Base-by-base conservation (phyloP, 2,888 invertebrate species). In the Pherbina coryleti region DNA sequence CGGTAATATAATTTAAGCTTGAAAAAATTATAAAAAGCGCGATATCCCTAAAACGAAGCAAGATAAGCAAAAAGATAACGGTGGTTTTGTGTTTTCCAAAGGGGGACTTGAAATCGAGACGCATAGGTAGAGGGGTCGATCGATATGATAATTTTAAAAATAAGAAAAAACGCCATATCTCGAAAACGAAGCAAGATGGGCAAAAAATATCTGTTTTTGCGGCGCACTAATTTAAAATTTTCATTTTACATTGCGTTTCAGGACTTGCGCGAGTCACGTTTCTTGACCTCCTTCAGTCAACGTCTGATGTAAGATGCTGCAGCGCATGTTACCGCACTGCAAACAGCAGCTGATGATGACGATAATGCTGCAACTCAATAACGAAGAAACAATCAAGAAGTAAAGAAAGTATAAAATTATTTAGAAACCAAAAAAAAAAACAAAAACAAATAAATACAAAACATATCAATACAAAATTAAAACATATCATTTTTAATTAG, bases 221-320 rank as follows among this genome's bases (percentile, higher is more conserved):
- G 31, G 31, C 5, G 31, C 37, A 7, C 37, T 37, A n/a, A n/a
- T n/a, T n/a, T n/a, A n/a, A n/a, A n/a, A n/a, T n/a, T n/a, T n/a
- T 11, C 28, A 2, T 55, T 28, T n/a, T 25, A 55, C 28, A 1
- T 57, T 53, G n/a, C 11, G 60, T 49, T 19, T 2, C 37, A 84
- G 84, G 83, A 82, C 28, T 28, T 82, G 57, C 78, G 79, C 19
- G 80, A 79, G 5, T 49, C 79, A 31, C 78, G 77, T 49, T 67
- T 78, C 19, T 69, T 76, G 7, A 66, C 80, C 75, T 57, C 79
- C 22, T 84, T 83, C 64, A 82, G 84, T 78, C 85, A 84, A 17
- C 83, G 82, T 4, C 83, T 82, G 78, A 84, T 81, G 75, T 82
- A 79, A 80, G 34, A 4, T 11, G 22, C 44, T 3, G 64, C 49